Percentiles rank a stretch among this genome's conserved stretches.
Evolutionary conservation across 2,888 invertebrate genomes (phyloP).

Genomic region (Epirrhoe tristata): DNA sequence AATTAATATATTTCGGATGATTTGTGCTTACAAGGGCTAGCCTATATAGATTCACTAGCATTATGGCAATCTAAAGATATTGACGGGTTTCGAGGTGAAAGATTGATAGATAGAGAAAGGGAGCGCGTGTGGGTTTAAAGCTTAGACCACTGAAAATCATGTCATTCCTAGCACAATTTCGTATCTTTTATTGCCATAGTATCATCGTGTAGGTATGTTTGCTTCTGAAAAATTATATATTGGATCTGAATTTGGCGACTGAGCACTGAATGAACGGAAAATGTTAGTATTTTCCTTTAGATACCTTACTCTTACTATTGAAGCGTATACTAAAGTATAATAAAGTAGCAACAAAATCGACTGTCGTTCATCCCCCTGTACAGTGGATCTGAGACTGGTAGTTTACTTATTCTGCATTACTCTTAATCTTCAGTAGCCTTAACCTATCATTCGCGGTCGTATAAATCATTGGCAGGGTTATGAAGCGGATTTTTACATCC

Average conservation of each 20-base stretch:
- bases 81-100: conserved; percentile 4
- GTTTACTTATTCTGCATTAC: conserved; percentile 18
- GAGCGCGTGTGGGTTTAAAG: not conserved
- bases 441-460: conserved; percentile 66
- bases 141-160: not conserved
- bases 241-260: too few species aligned
- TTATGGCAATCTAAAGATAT: conserved; percentile 18
- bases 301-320: too few species aligned
- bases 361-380: too few species aligned
- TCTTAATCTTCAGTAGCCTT: conserved; percentile 47
- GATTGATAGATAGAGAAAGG: not conserved
- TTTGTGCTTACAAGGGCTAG: conserved; percentile 25
- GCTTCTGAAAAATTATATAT: too few species aligned
- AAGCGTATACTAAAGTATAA: too few species aligned
- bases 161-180: not conserved
- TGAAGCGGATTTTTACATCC: conserved; percentile 75
- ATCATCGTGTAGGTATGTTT: not conserved
- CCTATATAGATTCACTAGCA: conserved; percentile 19
- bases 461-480: conserved; percentile 73
- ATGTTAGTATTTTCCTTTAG: too few species aligned
- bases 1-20: conserved; percentile 33
- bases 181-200: not conserved
- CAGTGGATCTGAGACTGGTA: too few species aligned
- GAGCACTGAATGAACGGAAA: too few species aligned
- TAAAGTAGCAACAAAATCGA: too few species aligned